Base-by-base conservation (phyloP, 2,113 vertebrate genomes). In the Lycocorax pyrrhopterus region DNA sequence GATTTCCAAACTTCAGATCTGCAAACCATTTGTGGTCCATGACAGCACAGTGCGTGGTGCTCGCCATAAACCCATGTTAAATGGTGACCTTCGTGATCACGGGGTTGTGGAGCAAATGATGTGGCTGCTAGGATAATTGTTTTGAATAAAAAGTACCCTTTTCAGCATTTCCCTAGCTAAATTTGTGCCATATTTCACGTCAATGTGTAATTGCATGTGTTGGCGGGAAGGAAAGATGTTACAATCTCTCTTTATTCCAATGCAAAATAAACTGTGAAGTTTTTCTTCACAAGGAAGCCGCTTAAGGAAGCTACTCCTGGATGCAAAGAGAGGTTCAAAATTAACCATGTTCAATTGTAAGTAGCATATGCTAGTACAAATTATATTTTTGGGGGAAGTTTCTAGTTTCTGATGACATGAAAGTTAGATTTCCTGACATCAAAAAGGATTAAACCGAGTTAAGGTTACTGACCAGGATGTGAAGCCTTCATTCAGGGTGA, bases 151-250 rank as follows among this genome's bases (percentile, higher is more conserved):
- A 96, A 68, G 39, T 37, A 53, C 56, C 76, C 67, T 60, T 84
- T 76, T 92, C n/a, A 79, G 79, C 87, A 89, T 79, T 92, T 84
- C 76, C 73, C 73, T 30, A 64, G 64, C 64, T 93, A 87, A 87
- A 77, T 89, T 64, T 69, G 44, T 77, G 73, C 64, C 69, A 64
- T 87, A 82, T 95, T 95, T 96, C 86, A 89, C 78, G 68, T 93
- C 83, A 93, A 26, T 49, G 64, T 63, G 68, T 37, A 88, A 58
- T 41, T 84, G 71, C 41, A 23, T 41, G 67, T 74, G 79, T 68
- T 89, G 86, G 74, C 0, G 4, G 59, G 39, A 90, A 90, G 47
- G 29, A 63, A 93, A 67, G 89, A 94, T 81, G 60, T 75, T 96
- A 81, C 32, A 80, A 80, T 86, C 72, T 71, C 86, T 96, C 72